Percentiles rank a stretch among this genome's conserved stretches.
Evolutionary conservation across 2,888 invertebrate genomes (phyloP).

Genomic region (Macrophya alboannulata): DNA sequence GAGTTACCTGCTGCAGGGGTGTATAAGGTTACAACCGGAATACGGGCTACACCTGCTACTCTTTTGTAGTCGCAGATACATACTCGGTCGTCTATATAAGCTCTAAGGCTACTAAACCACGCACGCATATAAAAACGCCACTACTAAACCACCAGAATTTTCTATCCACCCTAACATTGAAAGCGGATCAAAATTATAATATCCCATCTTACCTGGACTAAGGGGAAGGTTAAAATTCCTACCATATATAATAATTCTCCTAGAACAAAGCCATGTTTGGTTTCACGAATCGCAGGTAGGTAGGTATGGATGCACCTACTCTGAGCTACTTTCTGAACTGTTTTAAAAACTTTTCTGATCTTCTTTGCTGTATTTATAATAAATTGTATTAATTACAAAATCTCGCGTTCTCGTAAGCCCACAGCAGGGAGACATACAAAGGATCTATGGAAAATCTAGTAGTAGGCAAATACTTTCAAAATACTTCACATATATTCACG

Average conservation of each 20-base stretch:
- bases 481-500: not conserved
- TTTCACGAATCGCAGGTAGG: not conserved
- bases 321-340: not conserved
- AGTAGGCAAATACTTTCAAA: not conserved
- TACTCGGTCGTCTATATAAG: not conserved
- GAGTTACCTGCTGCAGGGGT: constrained; percentile 50
- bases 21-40: constrained; percentile 56
- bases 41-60: constrained; percentile 49
- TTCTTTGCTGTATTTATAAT: not conserved
- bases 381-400: not conserved
- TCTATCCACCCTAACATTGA: not conserved
- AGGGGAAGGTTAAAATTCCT: not conserved
- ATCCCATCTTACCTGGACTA: not conserved
- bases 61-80: constrained; percentile 46
- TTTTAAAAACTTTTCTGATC: not conserved
- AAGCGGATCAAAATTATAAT: not conserved
- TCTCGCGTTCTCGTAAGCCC: constrained; percentile 9
- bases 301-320: too few species aligned
- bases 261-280: not conserved
- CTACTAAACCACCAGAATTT: not conserved
- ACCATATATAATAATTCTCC: not conserved
- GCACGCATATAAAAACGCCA: not conserved
- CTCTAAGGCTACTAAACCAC: not conserved
- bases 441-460: constrained; percentile 14
- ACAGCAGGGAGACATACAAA: not conserved